A percentile compares a stretch with the other conserved stretches of the same genome.
These are phyloP conservation scores for Stegophylla sp. DNA, from an alignment of 2,888 invertebrate species.

Conservation along the genomic window DNA sequence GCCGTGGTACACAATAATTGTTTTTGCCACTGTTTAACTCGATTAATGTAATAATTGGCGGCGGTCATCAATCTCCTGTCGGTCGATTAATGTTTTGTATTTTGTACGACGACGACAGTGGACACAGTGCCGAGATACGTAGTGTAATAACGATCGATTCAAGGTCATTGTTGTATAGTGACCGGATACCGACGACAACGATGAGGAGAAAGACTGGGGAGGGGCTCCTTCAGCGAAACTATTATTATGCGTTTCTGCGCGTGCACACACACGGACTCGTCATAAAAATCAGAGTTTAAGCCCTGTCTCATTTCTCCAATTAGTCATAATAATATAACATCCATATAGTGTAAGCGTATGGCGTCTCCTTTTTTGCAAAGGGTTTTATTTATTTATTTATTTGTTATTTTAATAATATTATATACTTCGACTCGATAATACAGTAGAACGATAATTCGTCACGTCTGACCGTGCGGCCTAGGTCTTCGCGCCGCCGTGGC, in stretches of 20 bases:
- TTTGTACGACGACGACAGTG: background rate
- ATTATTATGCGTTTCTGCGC: background rate
- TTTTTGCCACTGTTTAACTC: background rate
- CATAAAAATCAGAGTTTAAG: slow-evolving; percentile 4
- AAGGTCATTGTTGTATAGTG: slow-evolving; percentile 22
- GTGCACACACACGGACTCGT: background rate
- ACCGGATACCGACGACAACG: slow-evolving; percentile 10
- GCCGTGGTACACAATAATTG: background rate
- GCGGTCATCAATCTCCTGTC: slow-evolving; percentile 33
- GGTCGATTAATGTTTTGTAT: background rate
- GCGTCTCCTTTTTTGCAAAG: background rate
- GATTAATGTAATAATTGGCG: slow-evolving; percentile 36
- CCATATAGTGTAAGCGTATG: background rate
- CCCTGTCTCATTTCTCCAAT: background rate
- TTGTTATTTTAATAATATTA: background rate
- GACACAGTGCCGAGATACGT: background rate
- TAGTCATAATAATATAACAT: background rate
- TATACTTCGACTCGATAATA: background rate
- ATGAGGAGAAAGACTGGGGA: slow-evolving; percentile 20
- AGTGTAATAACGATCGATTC: slow-evolving; percentile 12
- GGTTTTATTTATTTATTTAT: background rate
- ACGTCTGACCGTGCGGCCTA: slow-evolving; percentile 14
- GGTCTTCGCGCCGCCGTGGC: background rate
- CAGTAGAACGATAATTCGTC: background rate
- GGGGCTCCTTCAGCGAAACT: background rate